Base-by-base conservation (phyloP, 2,888 invertebrate species). In the Autographa pulchrina region DNA sequence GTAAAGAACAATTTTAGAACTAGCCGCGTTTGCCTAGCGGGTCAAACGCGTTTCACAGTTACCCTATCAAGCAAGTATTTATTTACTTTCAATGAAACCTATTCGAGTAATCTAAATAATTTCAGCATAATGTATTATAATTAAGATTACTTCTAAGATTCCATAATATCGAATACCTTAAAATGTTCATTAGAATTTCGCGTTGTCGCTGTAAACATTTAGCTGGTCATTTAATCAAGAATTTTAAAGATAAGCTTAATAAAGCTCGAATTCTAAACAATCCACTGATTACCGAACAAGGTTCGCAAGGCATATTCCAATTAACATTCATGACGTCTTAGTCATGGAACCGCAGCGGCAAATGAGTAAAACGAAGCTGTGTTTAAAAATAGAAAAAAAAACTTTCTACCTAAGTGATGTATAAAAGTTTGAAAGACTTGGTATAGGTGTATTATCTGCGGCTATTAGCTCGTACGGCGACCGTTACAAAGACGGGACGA, bases 401-500 rank as follows among this genome's bases (percentile, higher is more conserved):
- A 11, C 62, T 63, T 66, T 72, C 52, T 58, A 74, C 48, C 41
- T 63, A 32, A 62, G 35, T 52, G 59, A 25, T 67, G 38, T 63
- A 63, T 70, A 61, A 60, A 43, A 63, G 11, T 56, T 13, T 13
- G 9, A 48, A 48, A 38, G 54, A 56, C 54, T 52, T 67, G 64
- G 72, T 54, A 56, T 7, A 54, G 31, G 65, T 68, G 43, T 54
- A 63, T 65, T 59, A 61, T 68, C 67, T 62, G 16, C 71, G 65
- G 78, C 70, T 62, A 65, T 65, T 56, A 16, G 77, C 66, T 43
- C 75, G 81, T 85, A 85, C 62, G 61, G 52, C 77, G 85, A 82
- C 89, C 86, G 89, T 89, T 90, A 84, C 78, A 72, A 74, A 72
- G 70, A 69, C 74, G 80, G 63, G 66, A n/a, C 68, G 72, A 70